These are phyloP conservation scores for Daboia siamensis DNA, from an alignment of 2,113 vertebrate genomes.

Conservation along the genomic window DNA sequence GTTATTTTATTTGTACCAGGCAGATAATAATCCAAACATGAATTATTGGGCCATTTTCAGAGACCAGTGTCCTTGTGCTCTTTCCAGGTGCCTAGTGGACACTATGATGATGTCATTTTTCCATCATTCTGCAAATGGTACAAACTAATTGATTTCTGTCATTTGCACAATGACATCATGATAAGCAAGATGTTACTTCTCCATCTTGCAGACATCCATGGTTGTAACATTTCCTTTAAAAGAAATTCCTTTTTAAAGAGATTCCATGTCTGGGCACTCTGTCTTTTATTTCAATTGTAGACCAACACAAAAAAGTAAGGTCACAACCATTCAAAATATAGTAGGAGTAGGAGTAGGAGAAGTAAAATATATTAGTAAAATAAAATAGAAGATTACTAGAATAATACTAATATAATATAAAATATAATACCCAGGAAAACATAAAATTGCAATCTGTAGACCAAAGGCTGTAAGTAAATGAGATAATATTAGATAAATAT, in stretches of 20 bases:
- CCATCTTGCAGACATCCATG: not conserved
- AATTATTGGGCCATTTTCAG: not conserved
- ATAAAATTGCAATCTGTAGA: not conserved
- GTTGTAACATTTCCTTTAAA: not conserved
- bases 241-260: not conserved
- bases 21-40: not conserved
- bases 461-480: not conserved
- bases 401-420: not conserved
- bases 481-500: not conserved
- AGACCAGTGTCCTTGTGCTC: not conserved
- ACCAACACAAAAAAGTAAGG: not conserved
- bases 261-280: not conserved
- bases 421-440: not conserved
- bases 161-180: not conserved
- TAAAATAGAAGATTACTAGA: not conserved
- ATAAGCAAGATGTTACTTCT: not conserved
- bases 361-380: not conserved
- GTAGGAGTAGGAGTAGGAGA: not conserved
- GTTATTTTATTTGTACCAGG: not conserved
- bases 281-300: not conserved
- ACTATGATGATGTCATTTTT: not conserved
- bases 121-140: not conserved
- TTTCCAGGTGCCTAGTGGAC: not conserved
- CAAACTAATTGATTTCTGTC: not conserved
- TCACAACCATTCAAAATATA: not conserved